These are phyloP conservation scores for Nipponacmea schrenckii DNA, from an alignment of 2,888 invertebrate genomes.

Conservation along the genomic window DNA sequence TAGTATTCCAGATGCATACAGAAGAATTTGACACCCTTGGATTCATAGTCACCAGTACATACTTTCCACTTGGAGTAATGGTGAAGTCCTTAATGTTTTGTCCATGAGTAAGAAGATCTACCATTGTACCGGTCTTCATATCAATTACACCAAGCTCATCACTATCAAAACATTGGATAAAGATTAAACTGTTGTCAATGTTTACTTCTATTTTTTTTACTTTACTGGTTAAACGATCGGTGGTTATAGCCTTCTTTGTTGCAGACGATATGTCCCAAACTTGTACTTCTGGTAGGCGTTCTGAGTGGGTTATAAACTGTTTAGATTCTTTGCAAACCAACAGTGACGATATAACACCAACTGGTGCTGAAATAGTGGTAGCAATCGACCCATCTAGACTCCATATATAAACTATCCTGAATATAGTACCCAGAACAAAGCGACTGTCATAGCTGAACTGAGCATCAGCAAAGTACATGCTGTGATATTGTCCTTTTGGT, in stretches of 20 bases:
- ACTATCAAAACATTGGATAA: constrained; percentile 55
- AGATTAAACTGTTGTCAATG: constrained; percentile 47
- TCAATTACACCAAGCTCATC: constrained; percentile 66
- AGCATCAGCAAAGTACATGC: constrained; percentile 57
- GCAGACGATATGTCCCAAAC: constrained; percentile 50
- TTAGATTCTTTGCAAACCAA: constrained; percentile 47
- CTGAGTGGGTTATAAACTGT: constrained; percentile 56
- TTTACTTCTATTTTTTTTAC: constrained; percentile 55
- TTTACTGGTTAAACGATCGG: constrained; percentile 59
- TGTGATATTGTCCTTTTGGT: constrained; percentile 53
- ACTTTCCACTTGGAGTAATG: constrained; percentile 56
- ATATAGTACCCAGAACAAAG: constrained; percentile 60
- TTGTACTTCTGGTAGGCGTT: constrained; percentile 49
- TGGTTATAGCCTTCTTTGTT: neutral
- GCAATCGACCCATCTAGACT: constrained; percentile 47
- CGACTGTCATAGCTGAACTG: constrained; percentile 60
- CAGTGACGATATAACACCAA: constrained; percentile 58
- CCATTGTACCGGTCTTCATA: constrained; percentile 59
- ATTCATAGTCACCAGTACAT: constrained; percentile 53
- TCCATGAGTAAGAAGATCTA: constrained; percentile 65
- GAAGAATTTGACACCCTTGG: constrained; percentile 47
- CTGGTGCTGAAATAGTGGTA: constrained; percentile 60
- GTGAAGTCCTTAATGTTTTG: constrained; percentile 53
- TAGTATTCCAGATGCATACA: constrained; percentile 62
- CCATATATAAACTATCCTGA: constrained; percentile 65